A percentile compares a stretch with the other conserved stretches of the same genome.
phyloP scores from a whole-genome alignment of 2,113 vertebrate genomes.

The Trochalopteron elliotii region DNA sequence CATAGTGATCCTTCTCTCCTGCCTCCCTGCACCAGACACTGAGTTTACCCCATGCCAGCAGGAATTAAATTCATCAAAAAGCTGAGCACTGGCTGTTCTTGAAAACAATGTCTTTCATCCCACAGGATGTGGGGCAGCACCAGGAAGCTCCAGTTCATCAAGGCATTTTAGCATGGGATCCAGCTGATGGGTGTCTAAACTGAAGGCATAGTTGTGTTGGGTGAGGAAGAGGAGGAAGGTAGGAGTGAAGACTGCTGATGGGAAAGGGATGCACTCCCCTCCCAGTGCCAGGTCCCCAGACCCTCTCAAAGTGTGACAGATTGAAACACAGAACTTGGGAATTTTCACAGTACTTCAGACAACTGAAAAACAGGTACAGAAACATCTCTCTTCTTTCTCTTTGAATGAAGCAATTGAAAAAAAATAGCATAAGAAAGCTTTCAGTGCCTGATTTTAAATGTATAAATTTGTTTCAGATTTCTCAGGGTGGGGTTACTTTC shows the following conservation, averaged over 20 bases:
- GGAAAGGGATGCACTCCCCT: not conserved
- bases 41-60: not conserved
- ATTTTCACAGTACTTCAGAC: not conserved
- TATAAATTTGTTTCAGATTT: not conserved
- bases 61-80: not conserved
- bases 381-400: not conserved
- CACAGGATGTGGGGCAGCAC: not conserved
- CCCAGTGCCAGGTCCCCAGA: not conserved
- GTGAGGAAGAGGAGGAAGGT: not conserved
- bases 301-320: not conserved
- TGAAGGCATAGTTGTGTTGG: not conserved
- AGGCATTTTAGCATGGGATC: not conserved
- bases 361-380: not conserved
- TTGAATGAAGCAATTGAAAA: not conserved
- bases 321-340: not conserved
- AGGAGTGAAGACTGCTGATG: not conserved
- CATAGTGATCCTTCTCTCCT: not conserved
- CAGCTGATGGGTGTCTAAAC: not conserved
- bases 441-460: not conserved
- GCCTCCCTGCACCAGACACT: not conserved
- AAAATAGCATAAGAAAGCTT: not conserved
- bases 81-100: not conserved
- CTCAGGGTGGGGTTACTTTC: not conserved
- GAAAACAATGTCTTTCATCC: not conserved
- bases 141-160: not conserved